These are phyloP conservation scores for Nephotettix cincticeps DNA, from an alignment of 1,140 invertebrate species.

Conservation along the genomic window DNA sequence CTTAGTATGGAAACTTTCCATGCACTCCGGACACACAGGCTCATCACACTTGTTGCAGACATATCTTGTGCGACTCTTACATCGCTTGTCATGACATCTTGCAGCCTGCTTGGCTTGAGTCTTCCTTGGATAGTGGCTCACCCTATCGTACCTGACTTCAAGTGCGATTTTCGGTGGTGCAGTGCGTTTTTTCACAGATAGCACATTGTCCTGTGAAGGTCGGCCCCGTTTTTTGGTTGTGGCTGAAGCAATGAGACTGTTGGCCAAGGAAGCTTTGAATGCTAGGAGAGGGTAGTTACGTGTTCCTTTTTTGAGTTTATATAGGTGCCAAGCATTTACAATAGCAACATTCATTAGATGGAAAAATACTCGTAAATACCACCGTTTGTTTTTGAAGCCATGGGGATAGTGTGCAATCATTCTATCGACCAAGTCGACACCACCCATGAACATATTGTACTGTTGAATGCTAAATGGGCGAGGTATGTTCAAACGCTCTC, in stretches of 20 bases:
- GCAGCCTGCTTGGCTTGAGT: neutral
- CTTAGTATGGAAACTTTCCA: constrained; percentile 24
- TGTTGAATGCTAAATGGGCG: constrained; percentile 9
- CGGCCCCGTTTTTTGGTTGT: neutral
- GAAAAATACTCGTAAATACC: constrained; percentile 32
- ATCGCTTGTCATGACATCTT: constrained; percentile 24
- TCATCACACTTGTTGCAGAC: constrained; percentile 27
- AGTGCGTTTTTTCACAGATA: too few species aligned
- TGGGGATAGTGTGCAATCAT: constrained; percentile 34
- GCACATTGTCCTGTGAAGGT: neutral
- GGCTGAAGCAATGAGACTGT: neutral
- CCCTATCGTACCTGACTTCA: neutral
- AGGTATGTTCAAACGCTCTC: constrained; percentile 5
- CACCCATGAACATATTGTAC: constrained; percentile 26
- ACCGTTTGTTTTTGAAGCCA: constrained; percentile 32
- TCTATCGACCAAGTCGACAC: constrained; percentile 24
- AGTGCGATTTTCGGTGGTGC: too few species aligned
- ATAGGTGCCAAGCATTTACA: constrained; percentile 32
- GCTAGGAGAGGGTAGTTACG: neutral
- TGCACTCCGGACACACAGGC: constrained; percentile 28
- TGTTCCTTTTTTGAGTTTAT: constrained; percentile 27
- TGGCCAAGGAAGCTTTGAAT: constrained; percentile 25
- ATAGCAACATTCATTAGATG: constrained; percentile 32
- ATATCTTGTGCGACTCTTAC: constrained; percentile 22
- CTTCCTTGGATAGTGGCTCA: constrained; percentile 18